Percentiles rank a stretch among this genome's conserved stretches.
Conservation (phyloP, 2,113 vertebrate species). For the Cranoglanis bouderius region DNA sequence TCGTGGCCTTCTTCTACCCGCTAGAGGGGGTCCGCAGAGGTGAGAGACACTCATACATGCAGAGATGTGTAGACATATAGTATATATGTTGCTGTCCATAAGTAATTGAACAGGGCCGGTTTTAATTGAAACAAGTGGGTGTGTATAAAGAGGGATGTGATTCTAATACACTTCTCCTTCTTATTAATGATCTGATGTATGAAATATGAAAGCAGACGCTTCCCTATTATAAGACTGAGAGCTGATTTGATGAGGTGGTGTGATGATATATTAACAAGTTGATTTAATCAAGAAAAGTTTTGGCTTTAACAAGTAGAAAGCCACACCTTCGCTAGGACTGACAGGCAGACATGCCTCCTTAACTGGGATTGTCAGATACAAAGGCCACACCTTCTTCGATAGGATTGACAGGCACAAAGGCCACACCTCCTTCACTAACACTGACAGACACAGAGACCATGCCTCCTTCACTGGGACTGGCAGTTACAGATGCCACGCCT, state of each 20-base stretch:
- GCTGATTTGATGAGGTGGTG: neutral
- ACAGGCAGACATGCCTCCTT: no score
- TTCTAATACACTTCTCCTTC: neutral
- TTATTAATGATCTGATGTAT: neutral
- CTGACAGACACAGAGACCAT: neutral
- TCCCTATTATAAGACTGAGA: neutral
- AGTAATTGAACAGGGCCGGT: neutral
- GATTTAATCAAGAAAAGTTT: no score
- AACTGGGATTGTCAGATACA: no score
- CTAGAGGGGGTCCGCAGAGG: slow-evolving; percentile 90
- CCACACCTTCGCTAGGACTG: no score
- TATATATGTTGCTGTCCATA: neutral
- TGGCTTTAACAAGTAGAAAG: neutral
- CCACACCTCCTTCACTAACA: no score
- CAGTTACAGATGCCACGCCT: neutral
- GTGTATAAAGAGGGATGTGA: neutral
- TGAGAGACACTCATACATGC: slow-evolving; percentile 61
- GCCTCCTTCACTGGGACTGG: neutral
- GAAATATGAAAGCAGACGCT: neutral
- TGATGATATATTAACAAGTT: no score
- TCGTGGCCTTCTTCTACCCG: slow-evolving; percentile 97
- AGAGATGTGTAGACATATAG: neutral
- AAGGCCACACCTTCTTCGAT: neutral
- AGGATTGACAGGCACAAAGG: no score
- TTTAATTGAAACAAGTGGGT: neutral